Conservation (phyloP, 2,797 vertebrate genomes). For the Coregonus ussuriensis region DNA sequence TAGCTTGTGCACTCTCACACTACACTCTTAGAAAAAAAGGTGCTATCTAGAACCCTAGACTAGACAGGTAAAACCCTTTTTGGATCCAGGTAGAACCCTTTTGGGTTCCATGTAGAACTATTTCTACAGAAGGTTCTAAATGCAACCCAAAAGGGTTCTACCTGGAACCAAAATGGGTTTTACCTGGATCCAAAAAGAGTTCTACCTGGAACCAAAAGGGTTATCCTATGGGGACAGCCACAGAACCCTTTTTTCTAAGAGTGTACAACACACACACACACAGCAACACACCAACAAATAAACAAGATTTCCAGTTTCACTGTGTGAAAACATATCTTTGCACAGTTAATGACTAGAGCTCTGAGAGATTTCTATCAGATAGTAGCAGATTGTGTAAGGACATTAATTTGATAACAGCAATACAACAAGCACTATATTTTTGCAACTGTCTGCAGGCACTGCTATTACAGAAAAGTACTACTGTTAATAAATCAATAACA, state of each 20-base stretch:
- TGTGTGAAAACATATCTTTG: constrained; percentile 23
- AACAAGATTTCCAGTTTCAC: constrained; percentile 32
- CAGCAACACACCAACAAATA: constrained; percentile 25
- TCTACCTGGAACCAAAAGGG: too few relatives aligned
- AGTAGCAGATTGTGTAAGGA: neutral
- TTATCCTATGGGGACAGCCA: too few relatives aligned
- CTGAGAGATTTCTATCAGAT: neutral
- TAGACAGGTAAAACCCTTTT: too few relatives aligned
- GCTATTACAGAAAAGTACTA: neutral
- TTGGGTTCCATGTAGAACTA: too few relatives aligned
- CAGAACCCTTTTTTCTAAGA: too few relatives aligned
- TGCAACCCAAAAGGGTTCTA: too few relatives aligned
- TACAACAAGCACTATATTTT: neutral
- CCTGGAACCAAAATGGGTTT: too few relatives aligned
- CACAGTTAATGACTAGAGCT: constrained; percentile 7
- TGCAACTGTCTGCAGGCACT: constrained; percentile 6
- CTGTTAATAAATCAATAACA: constrained; percentile 10
- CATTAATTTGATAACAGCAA: neutral
- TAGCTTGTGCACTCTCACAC: constrained; percentile 51
- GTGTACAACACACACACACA: constrained; percentile 19
- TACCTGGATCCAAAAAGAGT: too few relatives aligned
- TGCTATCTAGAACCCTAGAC: too few relatives aligned
- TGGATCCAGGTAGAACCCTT: too few relatives aligned
- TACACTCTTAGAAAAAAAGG: constrained; percentile 19
- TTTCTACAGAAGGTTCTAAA: too few relatives aligned